Evolutionary conservation across 23 tunicate species (phyloP), one percentile per base, ranked within the genome.

Genomic region (Phallusia fumigata): DNA sequence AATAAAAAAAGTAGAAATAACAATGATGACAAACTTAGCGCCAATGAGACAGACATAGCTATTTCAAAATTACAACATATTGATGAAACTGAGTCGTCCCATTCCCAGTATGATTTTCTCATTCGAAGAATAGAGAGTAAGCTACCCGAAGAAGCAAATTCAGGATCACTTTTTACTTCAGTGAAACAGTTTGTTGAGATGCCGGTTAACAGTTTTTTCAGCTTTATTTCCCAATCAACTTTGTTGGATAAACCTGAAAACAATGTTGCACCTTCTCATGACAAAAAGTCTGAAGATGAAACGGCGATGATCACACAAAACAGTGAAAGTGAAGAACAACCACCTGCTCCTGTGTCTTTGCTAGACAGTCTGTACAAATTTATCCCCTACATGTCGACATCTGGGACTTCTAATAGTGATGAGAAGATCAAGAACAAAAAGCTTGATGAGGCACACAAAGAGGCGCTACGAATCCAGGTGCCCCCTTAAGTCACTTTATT

Each of bases 201-300:
- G 28, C 94, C 94, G 24, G 83, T 84, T 30, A 84, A 89, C 65
- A 89, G 82, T 80, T 84, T 84, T 84, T 65, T 89, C 51, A 89
- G 88, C 35, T 81, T 87, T 40, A 35, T 87, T 18, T 81, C 91
- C 35, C 91, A 77, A 8, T 22, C 85, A 58, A 80, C 49, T 52
- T 3, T 49, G 16, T 51, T 65, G 31, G 78, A 87, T 64, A 69
- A 32, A 51, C 45, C 75, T 0, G 75, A 75, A 65, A 36, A 40
- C 15, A n/a, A 21, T 52, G 52, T 33, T 30, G 76, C 58, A 34
- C 2, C 40, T 0, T 53, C 32, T 11, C 30, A 32, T 31, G 45
- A 21, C 19, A 3, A 80, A 50, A 65, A 33, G 0, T 16, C 47
- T 47, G 32, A 50, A 16, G 91, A 65, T 35, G 76, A 78, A 74